phyloP scores from a whole-genome alignment of 2,888 invertebrate species.

The Dioctria linearis region DNA sequence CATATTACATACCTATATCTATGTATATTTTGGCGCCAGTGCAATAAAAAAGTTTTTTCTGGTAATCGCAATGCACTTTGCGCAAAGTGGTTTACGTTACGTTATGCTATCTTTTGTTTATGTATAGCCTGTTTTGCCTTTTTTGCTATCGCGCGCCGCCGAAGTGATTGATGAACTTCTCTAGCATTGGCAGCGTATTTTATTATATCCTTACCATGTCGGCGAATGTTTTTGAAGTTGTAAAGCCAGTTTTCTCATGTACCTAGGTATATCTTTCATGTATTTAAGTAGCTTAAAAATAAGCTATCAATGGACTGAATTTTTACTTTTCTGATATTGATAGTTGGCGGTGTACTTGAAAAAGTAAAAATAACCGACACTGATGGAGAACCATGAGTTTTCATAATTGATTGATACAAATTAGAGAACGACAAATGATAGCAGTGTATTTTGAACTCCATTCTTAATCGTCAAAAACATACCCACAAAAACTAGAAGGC shows the following conservation, averaged over 20 bases:
- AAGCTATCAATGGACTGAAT: constrained; percentile 2
- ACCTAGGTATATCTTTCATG: not conserved
- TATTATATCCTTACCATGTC: constrained; percentile 10
- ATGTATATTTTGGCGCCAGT: too few species aligned
- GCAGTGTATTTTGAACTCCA: not conserved
- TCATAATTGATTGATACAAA: constrained; percentile 13
- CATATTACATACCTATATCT: too few species aligned
- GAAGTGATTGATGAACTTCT: constrained; percentile 14
- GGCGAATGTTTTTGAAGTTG: constrained; percentile 54
- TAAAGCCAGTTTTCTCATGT: constrained; percentile 7
- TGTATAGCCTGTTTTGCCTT: constrained; percentile 48
- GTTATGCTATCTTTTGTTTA: constrained; percentile 50
- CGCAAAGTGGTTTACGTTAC: too few species aligned
- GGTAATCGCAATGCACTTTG: not conserved
- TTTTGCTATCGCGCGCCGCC: constrained; percentile 31
- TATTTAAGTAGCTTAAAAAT: constrained; percentile 4
- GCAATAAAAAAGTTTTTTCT: too few species aligned
- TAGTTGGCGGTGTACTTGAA: not conserved
- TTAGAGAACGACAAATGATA: not conserved
- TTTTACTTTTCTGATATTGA: constrained; percentile 8
- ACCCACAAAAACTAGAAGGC: too few species aligned
- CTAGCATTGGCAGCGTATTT: not conserved
- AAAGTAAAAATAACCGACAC: constrained; percentile 21
- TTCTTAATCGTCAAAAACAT: not conserved
- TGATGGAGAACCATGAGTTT: constrained; percentile 17